Conservation (phyloP, 2,888 invertebrate species). For the Dryobotodes eremita region DNA sequence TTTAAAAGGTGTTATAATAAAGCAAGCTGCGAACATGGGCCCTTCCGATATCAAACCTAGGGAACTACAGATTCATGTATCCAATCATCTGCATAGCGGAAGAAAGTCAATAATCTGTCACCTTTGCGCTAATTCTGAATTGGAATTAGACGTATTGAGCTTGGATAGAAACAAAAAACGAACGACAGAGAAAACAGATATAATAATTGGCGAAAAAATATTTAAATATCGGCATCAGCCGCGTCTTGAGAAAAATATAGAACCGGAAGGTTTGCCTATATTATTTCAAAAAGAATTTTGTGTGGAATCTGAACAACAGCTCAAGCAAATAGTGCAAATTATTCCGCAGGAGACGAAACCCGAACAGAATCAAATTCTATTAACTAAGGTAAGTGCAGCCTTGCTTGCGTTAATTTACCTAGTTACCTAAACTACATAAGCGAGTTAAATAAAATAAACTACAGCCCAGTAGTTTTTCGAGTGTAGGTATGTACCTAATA, state of each 20-base stretch:
- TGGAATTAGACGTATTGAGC: slow-evolving; percentile 39
- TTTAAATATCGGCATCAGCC: slow-evolving; percentile 70
- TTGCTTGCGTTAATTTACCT: too few species aligned
- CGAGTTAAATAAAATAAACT: too few species aligned
- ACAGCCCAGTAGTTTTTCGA: too few species aligned
- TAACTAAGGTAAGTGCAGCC: slow-evolving; percentile 17
- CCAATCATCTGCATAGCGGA: background rate
- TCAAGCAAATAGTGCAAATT: background rate
- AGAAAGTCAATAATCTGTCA: slow-evolving; percentile 2
- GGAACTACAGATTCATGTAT: slow-evolving; percentile 10
- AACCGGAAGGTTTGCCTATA: slow-evolving; percentile 64
- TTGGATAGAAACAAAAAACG: background rate
- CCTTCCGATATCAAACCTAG: background rate
- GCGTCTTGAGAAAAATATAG: slow-evolving; percentile 50
- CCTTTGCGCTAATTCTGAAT: slow-evolving; percentile 37
- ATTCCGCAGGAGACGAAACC: background rate
- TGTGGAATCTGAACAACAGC: slow-evolving; percentile 31
- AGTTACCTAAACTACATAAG: too few species aligned
- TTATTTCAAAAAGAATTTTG: slow-evolving; percentile 71
- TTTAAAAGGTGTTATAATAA: slow-evolving; percentile 71
- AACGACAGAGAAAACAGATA: slow-evolving; percentile 51
- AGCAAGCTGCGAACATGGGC: slow-evolving; percentile 56
- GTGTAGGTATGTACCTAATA: too few species aligned
- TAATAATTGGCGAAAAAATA: slow-evolving; percentile 79
- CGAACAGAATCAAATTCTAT: background rate